These are phyloP conservation scores for Polymixis flavicincta DNA, from an alignment of 2,888 invertebrate species.

Conservation along the genomic window DNA sequence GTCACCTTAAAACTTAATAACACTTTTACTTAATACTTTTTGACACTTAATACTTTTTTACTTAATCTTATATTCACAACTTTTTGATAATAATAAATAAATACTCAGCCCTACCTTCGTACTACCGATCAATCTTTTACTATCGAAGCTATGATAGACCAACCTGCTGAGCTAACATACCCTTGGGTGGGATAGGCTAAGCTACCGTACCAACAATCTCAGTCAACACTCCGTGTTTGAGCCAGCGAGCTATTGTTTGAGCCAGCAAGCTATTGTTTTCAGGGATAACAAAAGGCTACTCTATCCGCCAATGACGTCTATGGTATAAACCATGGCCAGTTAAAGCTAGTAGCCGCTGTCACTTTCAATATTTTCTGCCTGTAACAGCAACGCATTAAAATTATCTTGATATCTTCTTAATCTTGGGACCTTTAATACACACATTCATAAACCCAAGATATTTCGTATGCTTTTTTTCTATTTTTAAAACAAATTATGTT, in stretches of 20 bases:
- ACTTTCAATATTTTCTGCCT: neutral
- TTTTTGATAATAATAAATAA: neutral
- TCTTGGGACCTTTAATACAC: too few relatives aligned
- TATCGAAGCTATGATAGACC: constrained; percentile 5
- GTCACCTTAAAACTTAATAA: too few relatives aligned
- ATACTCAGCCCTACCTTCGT: neutral
- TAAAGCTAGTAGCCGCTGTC: neutral
- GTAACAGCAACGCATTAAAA: neutral
- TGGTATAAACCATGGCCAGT: neutral
- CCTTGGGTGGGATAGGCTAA: constrained; percentile 2
- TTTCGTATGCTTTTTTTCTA: neutral
- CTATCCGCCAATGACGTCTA: neutral
- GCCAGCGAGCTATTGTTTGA: constrained; percentile 40
- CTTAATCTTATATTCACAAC: neutral
- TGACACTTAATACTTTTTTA: too few relatives aligned
- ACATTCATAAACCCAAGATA: neutral
- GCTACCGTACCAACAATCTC: constrained; percentile 30
- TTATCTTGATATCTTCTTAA: too few relatives aligned
- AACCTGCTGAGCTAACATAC: neutral
- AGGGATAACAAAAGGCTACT: constrained; percentile 33
- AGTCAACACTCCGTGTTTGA: constrained; percentile 23
- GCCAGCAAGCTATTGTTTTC: constrained; percentile 43
- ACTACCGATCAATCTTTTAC: neutral
- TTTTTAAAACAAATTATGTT: too few relatives aligned
- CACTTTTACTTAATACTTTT: too few relatives aligned